Conservation (phyloP, 1,140 invertebrate species). For the Nilaparvata lugens region DNA sequence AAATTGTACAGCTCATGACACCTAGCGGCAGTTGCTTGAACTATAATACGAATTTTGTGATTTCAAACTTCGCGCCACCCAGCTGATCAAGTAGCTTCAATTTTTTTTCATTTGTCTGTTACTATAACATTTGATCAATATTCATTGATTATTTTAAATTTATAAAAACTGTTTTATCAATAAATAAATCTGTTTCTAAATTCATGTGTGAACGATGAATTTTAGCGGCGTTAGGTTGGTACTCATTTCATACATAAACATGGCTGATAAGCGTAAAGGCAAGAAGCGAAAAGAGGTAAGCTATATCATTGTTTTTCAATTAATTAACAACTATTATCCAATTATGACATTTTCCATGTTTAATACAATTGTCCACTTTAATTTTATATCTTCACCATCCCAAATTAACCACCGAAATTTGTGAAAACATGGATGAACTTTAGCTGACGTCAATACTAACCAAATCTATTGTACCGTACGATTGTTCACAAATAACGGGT, state of each 20-base stretch:
- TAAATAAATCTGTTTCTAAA: no score
- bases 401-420: not conserved
- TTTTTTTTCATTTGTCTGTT: no score
- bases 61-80: no score
- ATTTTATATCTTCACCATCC: not conserved
- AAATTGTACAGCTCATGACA: no score
- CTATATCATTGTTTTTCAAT: slow-evolving; percentile 26
- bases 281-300: slow-evolving; percentile 63
- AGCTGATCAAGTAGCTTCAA: no score
- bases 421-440: not conserved
- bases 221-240: slow-evolving; percentile 16
- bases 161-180: no score
- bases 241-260: slow-evolving; percentile 37
- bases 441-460: not conserved
- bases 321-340: not conserved
- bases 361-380: not conserved
- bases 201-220: no score
- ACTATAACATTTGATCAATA: no score
- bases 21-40: no score
- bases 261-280: slow-evolving; percentile 63
- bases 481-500: not conserved
- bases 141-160: no score
- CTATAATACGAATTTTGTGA: no score
- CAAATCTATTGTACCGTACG: not conserved
- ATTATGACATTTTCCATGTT: not conserved